Evolutionary conservation across 2,113 vertebrate genomes (phyloP).

Genomic region (Octodon degus): DNA sequence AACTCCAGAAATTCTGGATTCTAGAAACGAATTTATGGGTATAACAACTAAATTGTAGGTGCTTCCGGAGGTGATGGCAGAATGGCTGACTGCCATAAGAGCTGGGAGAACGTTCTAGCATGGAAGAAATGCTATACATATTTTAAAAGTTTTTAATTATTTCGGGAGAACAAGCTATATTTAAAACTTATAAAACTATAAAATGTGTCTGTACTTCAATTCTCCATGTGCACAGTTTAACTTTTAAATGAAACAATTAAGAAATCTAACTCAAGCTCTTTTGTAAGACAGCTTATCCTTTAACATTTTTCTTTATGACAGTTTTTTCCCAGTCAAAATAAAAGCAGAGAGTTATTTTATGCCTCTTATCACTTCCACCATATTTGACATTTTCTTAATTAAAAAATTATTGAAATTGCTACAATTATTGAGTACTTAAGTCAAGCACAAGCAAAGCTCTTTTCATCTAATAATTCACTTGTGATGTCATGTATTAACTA

Average conservation of each 20-base stretch:
- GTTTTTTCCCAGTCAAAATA: slow-evolving; percentile 3
- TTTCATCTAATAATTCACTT: background rate
- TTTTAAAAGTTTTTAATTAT: background rate
- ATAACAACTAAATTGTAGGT: background rate
- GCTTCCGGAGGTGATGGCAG: background rate
- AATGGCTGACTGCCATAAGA: background rate
- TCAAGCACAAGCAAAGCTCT: background rate
- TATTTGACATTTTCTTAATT: background rate
- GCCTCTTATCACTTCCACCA: background rate
- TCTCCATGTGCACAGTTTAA: background rate
- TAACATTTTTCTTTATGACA: background rate
- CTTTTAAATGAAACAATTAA: background rate
- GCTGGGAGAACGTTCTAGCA: background rate
- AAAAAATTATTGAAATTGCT: background rate
- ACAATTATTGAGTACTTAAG: background rate
- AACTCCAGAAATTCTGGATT: background rate
- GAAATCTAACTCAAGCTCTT: background rate
- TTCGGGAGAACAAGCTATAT: background rate
- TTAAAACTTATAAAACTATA: background rate
- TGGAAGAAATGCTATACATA: background rate
- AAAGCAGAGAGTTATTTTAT: background rate
- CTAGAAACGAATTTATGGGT: background rate
- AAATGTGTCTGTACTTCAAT: background rate
- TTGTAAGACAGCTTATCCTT: background rate
- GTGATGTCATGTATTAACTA: background rate